Evolutionary conservation across 1,140 invertebrate species (phyloP).

Genomic region (Magallana gigas): DNA sequence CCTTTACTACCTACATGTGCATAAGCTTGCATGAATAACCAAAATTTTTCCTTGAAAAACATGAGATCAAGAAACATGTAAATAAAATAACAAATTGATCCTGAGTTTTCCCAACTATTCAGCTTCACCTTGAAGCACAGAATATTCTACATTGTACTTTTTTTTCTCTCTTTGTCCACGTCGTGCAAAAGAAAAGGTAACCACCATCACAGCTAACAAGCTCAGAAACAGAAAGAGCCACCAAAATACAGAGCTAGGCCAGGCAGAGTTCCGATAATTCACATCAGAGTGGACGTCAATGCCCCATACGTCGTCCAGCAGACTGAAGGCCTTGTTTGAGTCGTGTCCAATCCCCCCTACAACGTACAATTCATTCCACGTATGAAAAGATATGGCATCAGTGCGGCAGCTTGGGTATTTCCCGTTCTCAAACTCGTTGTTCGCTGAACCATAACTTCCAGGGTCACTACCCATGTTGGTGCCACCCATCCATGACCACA

Average conservation of each 20-base stretch:
- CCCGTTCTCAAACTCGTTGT: constrained; percentile 37
- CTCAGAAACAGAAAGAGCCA: constrained; percentile 40
- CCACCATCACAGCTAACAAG: constrained; percentile 31
- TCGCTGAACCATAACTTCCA: constrained; percentile 45
- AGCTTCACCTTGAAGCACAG: neutral
- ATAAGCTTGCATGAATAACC: no score
- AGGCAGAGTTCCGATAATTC: constrained; percentile 42
- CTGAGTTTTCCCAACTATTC: neutral
- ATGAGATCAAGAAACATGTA: no score
- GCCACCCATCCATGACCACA: constrained; percentile 65
- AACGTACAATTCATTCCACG: constrained; percentile 56
- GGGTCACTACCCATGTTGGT: constrained; percentile 50
- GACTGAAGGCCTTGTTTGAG: constrained; percentile 28
- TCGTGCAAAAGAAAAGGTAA: constrained; percentile 41
- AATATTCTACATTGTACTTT: constrained; percentile 38
- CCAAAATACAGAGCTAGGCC: constrained; percentile 47
- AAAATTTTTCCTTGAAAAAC: no score
- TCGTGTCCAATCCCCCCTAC: constrained; percentile 65
- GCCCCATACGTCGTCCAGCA: constrained; percentile 46
- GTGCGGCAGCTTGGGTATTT: constrained; percentile 56
- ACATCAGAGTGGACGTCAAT: constrained; percentile 52
- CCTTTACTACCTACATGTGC: no score
- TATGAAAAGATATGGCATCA: constrained; percentile 55
- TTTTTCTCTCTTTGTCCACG: neutral
- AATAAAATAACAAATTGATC: no score